Evolutionary conservation across 2,888 invertebrate species (phyloP).

Genomic region (Heteropelma amictum): DNA sequence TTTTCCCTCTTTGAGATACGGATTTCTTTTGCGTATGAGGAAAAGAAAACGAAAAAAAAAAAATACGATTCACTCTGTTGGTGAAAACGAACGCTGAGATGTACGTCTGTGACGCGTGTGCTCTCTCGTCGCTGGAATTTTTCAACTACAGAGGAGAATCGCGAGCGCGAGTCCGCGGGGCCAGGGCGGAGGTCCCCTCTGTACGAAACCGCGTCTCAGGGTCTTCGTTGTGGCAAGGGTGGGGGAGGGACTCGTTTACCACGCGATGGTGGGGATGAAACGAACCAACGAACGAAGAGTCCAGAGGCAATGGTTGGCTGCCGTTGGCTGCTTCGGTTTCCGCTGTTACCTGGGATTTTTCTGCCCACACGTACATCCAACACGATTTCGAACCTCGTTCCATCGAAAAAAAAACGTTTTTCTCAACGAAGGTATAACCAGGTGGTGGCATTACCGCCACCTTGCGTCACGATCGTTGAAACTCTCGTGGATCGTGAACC

Average conservation of each 20-base stretch:
- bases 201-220: conserved; percentile 30
- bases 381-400: too few species aligned
- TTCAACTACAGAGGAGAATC: conserved; percentile 59
- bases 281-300: conserved; percentile 12
- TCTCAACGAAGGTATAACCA: conserved; percentile 53
- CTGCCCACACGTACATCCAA: conserved; percentile 12
- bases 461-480: conserved; percentile 54
- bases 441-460: conserved; percentile 64
- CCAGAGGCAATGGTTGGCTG: conserved; percentile 5
- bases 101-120: neutral
- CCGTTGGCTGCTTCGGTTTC: conserved; percentile 1
- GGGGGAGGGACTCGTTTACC: conserved; percentile 19
- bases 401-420: conserved; percentile 41
- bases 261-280: neutral
- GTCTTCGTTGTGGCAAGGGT: conserved; percentile 35
- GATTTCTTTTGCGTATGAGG: too few species aligned
- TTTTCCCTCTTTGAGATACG: too few species aligned
- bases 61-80: conserved; percentile 3
- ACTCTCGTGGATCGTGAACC: conserved; percentile 46
- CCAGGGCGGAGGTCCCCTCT: conserved; percentile 45
- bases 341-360: conserved; percentile 24
- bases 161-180: conserved; percentile 52
- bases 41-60: neutral
- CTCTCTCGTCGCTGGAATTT: conserved; percentile 57
- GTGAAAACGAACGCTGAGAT: conserved; percentile 19